Conservation (phyloP, 2,113 vertebrate genomes). For the Dasyornis broadbenti region DNA sequence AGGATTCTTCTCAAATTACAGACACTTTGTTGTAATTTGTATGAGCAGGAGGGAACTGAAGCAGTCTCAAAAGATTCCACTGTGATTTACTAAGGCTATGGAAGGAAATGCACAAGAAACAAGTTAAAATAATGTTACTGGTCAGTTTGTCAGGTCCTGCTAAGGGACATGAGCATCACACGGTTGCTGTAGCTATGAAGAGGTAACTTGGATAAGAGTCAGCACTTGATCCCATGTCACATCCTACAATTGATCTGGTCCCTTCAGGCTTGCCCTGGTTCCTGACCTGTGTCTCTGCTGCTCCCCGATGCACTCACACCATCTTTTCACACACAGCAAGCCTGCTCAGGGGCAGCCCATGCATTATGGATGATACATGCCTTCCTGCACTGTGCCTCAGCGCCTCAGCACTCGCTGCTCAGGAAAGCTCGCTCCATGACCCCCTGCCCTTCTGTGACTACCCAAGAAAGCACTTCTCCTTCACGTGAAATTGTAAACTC, state of each 20-base stretch:
- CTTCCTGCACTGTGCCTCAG: background rate
- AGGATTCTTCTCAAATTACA: background rate
- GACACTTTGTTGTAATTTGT: background rate
- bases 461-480: background rate
- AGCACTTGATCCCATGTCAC: background rate
- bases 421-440: background rate
- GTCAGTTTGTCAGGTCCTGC: background rate
- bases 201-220: background rate
- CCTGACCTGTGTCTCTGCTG: background rate
- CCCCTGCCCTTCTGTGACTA: background rate
- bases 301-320: background rate
- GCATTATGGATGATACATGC: background rate
- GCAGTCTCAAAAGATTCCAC: background rate
- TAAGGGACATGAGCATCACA: background rate
- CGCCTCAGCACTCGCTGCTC: rapidly evolving
- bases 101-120: background rate
- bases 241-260: background rate
- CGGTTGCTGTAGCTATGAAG: background rate
- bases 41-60: background rate
- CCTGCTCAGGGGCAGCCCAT: background rate
- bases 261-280: background rate
- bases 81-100: background rate
- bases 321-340: background rate
- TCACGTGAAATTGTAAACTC: background rate
- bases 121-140: background rate